Evolutionary conservation across 2,888 invertebrate species (phyloP), one percentile per base, ranked within the genome.

Genomic region (Microchrysa polita): DNA sequence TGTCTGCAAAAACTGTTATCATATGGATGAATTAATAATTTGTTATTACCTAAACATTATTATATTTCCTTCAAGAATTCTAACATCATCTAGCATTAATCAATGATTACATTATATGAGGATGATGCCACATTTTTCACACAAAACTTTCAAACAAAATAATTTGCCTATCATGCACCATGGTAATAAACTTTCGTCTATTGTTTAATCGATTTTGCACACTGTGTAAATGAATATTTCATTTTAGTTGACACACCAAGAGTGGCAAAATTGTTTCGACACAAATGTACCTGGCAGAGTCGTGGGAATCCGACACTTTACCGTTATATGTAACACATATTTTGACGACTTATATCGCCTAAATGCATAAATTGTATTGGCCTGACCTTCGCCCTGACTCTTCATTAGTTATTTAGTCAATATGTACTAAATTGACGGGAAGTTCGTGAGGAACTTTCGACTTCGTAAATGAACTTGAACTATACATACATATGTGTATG

Each of bases 131-230:
- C 7, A 34, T 34, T 34, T 34, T 34, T 7, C 27, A 34, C 4
- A 34, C 27, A 34, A 7, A 34, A 7, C 27, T 2, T 34, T 34
- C n/a, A 34, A 34, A 34, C 27, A 34, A 34, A 34, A 34, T 7
- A 34, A 34, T 34, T 34, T 48, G 48, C 5, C 4, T 48, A 2
- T 48, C 48, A 48, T 48, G 48, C 16, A 10, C 48, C 4, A 48
- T 48, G 4, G 48, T 48, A 48, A 48, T 48, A 48, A 48, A 48
- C 2, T n/a, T 48, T 48, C 48, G 2, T 48, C 48, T 48, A 48
- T 48, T 48, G 48, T 48, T 48, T 48, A 48, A 48, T 48, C 48
- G 48, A 48, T 48, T 48, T n/a, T n/a, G 48, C 48, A 48, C 48
- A 48, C 48, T 48, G 48, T 48, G 48, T 48, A 48, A 48, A n/a